These are phyloP conservation scores for Ellobius talpinus DNA, from an alignment of 2,113 vertebrate species.

Conservation along the genomic window DNA sequence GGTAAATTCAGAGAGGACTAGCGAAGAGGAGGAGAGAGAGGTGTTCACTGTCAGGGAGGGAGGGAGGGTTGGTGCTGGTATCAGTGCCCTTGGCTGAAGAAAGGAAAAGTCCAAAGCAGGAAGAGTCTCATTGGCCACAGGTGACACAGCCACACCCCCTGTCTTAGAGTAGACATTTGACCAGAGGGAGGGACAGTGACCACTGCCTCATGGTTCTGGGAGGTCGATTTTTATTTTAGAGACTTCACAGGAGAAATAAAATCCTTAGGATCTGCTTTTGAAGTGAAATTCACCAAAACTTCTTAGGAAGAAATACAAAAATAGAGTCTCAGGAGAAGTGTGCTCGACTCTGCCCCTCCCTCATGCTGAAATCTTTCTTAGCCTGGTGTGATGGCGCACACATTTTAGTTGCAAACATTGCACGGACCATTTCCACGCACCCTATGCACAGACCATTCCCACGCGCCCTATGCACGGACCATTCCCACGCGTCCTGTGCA, in stretches of 20 bases:
- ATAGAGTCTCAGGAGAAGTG: background rate
- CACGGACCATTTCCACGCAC: background rate
- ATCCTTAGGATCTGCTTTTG: background rate
- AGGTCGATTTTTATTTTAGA: constrained; percentile 27
- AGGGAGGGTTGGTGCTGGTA: background rate
- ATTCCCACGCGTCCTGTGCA: too few species aligned
- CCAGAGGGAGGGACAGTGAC: background rate
- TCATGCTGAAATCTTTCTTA: background rate
- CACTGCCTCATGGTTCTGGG: background rate
- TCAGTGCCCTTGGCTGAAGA: background rate
- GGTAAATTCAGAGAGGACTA: background rate
- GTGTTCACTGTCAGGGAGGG: background rate
- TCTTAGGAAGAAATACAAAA: background rate
- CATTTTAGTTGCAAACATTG: background rate
- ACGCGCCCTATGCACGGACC: too few species aligned
- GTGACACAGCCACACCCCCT: background rate
- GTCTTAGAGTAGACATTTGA: background rate
- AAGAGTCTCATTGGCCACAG: background rate
- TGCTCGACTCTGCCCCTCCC: background rate
- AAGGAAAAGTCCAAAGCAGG: background rate
- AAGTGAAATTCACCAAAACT: constrained; percentile 13
- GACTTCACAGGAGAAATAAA: background rate
- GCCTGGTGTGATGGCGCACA: background rate
- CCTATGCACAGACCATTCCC: too few species aligned
- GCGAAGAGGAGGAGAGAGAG: background rate